Evolutionary conservation across 1,140 invertebrate species (phyloP), one percentile per base, ranked within the genome.

Genomic region (Bombus sylvicola): DNA sequence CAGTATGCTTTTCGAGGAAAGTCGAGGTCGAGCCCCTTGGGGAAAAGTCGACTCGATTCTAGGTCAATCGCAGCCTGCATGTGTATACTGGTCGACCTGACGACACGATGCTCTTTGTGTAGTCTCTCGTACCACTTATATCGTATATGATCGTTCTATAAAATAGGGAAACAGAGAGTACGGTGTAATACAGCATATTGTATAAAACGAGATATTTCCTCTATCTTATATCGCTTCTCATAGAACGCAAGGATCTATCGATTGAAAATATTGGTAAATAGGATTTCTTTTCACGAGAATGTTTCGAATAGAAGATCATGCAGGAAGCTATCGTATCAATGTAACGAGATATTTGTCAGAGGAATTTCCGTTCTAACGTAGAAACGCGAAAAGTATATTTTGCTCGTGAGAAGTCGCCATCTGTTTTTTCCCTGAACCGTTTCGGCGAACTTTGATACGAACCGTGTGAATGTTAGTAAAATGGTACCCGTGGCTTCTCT

Each of bases 1-100:
- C 41, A 53, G 31, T 68, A 74, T 37, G 77, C 22, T 89, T 89
- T 78, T 83, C 72, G 72, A 57, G 87, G 66, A 89, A 89, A 89
- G 34, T 68, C 69, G 43, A 62, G 43, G 47, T 41, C 85, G 75
- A 13, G 66, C 28, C 64, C 53, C 68, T 31, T 18, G 22, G 57
- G 9, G 59, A 78, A 78, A 83, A 77, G 39, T 80, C 39, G 37
- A 37, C 34, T 39, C 18, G 75, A 81, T 82, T 85, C 71, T 85
- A 59, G 73, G 37, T 83, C 75, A 53, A 53, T 34, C 34, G 73
- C 47, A 3, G 39, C 53, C 57, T 37, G 57, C 72, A 72, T 39
- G 25, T 25, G 68, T 28, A 25, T 37, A 39, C 10, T 34, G 31
- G 6, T 68, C 31, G 31, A 68, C 9, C 31, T 37, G 15, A 28